Conservation (phyloP, 2,797 vertebrate species). For the Macrochelys suwanniensis region DNA sequence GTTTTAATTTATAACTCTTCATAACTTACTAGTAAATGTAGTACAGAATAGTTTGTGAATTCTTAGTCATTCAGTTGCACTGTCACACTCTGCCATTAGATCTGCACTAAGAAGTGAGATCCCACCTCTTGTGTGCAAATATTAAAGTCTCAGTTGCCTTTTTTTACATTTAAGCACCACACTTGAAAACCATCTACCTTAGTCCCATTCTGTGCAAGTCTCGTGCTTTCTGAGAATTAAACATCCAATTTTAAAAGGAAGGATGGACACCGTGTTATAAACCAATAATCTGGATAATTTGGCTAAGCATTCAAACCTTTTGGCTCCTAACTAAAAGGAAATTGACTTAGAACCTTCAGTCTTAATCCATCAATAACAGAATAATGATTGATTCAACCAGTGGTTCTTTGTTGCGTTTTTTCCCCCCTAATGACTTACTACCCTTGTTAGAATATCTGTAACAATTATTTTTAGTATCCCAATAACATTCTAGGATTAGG, state of each 20-base stretch:
- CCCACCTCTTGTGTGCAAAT: background rate
- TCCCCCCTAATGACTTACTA: background rate
- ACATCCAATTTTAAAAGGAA: background rate
- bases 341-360: background rate
- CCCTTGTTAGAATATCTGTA: background rate
- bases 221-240: background rate
- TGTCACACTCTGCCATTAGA: background rate
- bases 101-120: background rate
- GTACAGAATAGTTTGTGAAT: background rate
- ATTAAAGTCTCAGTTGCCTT: background rate
- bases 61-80: conserved; percentile 16
- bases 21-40: background rate
- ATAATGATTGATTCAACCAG: background rate
- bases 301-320: background rate
- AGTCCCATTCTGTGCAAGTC: background rate
- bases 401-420: background rate
- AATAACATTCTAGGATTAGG: background rate
- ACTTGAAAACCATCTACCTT: background rate
- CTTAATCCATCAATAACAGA: background rate
- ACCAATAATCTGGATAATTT: background rate
- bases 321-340: background rate
- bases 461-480: background rate
- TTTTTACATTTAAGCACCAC: background rate
- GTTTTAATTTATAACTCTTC: background rate
- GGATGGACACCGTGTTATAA: background rate